Evolutionary conservation across 92 coral and sea anemone genomes (phyloP).

Genomic region (Actinostola sp.): DNA sequence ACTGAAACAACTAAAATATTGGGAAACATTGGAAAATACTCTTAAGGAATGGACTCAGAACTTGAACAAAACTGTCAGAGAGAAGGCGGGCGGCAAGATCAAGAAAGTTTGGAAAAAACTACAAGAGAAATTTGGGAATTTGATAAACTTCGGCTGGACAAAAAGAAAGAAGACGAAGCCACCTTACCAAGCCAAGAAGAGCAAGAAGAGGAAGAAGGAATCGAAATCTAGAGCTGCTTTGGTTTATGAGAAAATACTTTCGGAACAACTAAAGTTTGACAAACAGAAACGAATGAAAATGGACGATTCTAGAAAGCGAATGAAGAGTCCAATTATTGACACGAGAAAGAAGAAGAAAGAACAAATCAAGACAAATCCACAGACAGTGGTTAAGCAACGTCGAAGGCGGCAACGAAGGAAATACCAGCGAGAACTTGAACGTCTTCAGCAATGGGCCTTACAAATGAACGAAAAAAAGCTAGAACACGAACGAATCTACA

Average conservation of each 20-base stretch:
- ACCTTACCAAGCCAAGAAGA: neutral
- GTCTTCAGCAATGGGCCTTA: slow-evolving; percentile 64
- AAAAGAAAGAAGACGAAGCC: slow-evolving; percentile 20
- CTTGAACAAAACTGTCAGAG: slow-evolving; percentile 28
- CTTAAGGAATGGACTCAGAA: slow-evolving; percentile 24
- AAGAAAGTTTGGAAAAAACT: slow-evolving; percentile 20
- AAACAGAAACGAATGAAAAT: slow-evolving; percentile 22
- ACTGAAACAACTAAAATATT: slow-evolving; percentile 11
- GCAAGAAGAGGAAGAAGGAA: neutral
- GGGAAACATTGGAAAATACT: slow-evolving; percentile 31
- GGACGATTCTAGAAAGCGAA: slow-evolving; percentile 9
- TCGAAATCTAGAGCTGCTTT: neutral
- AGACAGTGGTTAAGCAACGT: slow-evolving; percentile 2
- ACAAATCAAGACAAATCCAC: slow-evolving; percentile 4
- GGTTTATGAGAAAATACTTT: slow-evolving; percentile 31
- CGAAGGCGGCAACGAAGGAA: slow-evolving; percentile 31
- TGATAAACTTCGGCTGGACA: neutral
- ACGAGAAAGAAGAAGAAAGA: slow-evolving; percentile 1
- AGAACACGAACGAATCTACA: slow-evolving; percentile 51
- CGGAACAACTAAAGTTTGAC: slow-evolving; percentile 54
- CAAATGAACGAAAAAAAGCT: slow-evolving; percentile 65
- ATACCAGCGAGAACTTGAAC: slow-evolving; percentile 55
- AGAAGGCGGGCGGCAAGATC: slow-evolving; percentile 1
- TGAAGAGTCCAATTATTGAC: neutral
- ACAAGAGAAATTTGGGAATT: slow-evolving; percentile 11